A percentile compares a stretch with the other conserved stretches of the same genome.
Conservation (phyloP, 1,140 invertebrate species). For the Leptopilina clavipes region DNA sequence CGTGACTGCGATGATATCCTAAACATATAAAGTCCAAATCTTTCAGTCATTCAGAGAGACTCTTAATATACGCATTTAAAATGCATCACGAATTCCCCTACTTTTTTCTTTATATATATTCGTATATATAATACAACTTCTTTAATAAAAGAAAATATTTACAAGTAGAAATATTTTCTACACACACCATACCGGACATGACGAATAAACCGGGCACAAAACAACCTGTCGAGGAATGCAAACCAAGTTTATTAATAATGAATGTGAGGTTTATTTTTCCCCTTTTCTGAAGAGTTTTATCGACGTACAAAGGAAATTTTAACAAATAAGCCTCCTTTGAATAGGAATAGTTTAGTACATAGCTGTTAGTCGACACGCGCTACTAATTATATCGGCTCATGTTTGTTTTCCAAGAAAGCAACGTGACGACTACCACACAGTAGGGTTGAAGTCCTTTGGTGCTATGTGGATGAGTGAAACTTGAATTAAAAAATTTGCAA, state of each 20-base stretch:
- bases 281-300: background rate
- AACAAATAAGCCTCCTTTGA: background rate
- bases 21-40: background rate
- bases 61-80: background rate
- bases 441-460: conserved; percentile 11
- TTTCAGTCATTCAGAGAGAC: background rate
- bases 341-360: conserved; percentile 36
- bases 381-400: conserved; percentile 67
- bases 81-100: background rate
- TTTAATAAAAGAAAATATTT: too few relatives aligned
- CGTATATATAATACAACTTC: too few relatives aligned
- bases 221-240: conserved; percentile 37
- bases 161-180: too few relatives aligned
- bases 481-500: too few relatives aligned
- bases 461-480: too few relatives aligned
- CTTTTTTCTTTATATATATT: too few relatives aligned
- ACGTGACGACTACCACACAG: conserved; percentile 39
- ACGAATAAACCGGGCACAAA: background rate
- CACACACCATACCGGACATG: background rate
- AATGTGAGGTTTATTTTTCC: background rate
- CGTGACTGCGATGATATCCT: conserved; percentile 58
- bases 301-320: conserved; percentile 13
- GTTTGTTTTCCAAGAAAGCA: conserved; percentile 64
- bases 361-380: conserved; percentile 54
- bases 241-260: conserved; percentile 33